phyloP scores from a whole-genome alignment of 2,113 vertebrate species.

The Sinocyclocheilus maitianheensis region DNA sequence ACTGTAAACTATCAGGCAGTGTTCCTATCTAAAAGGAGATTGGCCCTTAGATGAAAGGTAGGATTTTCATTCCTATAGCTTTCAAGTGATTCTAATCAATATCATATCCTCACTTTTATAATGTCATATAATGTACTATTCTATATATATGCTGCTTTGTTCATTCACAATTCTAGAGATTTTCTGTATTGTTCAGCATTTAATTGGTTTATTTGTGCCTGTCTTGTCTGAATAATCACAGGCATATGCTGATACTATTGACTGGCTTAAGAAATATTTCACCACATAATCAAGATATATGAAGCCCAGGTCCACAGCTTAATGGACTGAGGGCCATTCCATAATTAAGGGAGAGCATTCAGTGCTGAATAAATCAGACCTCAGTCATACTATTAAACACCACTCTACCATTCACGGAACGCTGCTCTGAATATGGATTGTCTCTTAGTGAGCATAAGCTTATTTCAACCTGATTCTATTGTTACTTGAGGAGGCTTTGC shows the following conservation, averaged over 20 bases:
- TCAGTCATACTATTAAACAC: slow-evolving; percentile 16
- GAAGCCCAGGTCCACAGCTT: neutral
- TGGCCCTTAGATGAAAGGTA: neutral
- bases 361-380: slow-evolving; percentile 11
- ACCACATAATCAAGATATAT: neutral
- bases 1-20: neutral
- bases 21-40: neutral
- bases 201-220: neutral
- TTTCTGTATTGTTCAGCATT: neutral
- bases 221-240: neutral
- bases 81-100: too few species aligned
- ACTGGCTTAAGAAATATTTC: neutral
- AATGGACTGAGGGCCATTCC: neutral
- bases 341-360: slow-evolving; percentile 7
- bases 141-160: neutral
- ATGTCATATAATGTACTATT: too few species aligned
- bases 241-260: neutral
- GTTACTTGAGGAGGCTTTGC: slow-evolving; percentile 52
- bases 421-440: slow-evolving; percentile 44
- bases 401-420: neutral
- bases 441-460: slow-evolving; percentile 52
- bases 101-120: too few species aligned
- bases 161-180: neutral
- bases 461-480: slow-evolving; percentile 49
- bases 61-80: neutral